These are phyloP conservation scores for Eleginops maclovinus DNA, from an alignment of 2,113 vertebrate species.

Conservation along the genomic window DNA sequence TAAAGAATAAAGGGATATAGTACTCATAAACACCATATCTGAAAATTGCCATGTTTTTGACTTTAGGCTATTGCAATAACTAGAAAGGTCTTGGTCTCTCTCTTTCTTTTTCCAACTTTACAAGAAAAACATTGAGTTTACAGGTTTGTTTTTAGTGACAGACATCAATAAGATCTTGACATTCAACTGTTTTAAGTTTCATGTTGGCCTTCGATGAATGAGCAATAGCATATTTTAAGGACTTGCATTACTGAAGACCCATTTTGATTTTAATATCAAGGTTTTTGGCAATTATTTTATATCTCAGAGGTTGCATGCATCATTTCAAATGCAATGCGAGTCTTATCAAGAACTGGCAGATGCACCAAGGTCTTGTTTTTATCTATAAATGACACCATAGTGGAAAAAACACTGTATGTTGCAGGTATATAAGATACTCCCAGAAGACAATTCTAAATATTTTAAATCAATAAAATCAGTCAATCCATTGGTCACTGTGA, in stretches of 20 bases:
- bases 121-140: constrained; percentile 10
- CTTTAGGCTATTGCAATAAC: background rate
- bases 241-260: constrained; percentile 64
- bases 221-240: constrained; percentile 53
- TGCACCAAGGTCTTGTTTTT: background rate
- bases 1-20: background rate
- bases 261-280: constrained; percentile 59
- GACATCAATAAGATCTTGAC: constrained; percentile 39
- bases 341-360: background rate
- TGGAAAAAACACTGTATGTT: constrained; percentile 3
- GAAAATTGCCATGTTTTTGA: background rate
- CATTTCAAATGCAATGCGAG: constrained; percentile 17
- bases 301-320: constrained; percentile 21
- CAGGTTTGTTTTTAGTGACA: constrained; percentile 28
- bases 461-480: constrained; percentile 29
- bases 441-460: constrained; percentile 31
- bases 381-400: constrained; percentile 15
- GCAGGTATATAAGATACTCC: constrained; percentile 4
- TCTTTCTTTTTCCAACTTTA: no score
- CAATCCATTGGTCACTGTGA: constrained; percentile 30
- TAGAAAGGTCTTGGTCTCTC: background rate
- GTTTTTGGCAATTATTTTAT: constrained; percentile 23
- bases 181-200: constrained; percentile 19
- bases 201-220: constrained; percentile 51
- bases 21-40: background rate